These are phyloP conservation scores for Betta splendens DNA, from an alignment of 2,797 vertebrate genomes.

Conservation along the genomic window DNA sequence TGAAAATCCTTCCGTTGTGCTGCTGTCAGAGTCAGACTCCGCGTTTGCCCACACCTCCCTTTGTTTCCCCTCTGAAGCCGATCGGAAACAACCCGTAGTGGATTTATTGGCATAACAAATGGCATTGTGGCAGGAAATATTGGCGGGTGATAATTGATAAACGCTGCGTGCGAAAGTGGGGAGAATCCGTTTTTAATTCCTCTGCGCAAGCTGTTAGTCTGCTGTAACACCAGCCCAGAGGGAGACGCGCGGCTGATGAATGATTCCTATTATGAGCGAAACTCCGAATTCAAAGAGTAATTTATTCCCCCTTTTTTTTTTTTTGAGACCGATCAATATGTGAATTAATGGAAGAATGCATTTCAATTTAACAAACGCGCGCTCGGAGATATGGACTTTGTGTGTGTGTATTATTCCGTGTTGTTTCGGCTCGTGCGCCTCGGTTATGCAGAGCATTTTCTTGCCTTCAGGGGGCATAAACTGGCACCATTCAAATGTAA, in stretches of 20 bases:
- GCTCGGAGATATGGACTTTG: constrained; percentile 61
- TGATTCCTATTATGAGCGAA: constrained; percentile 74
- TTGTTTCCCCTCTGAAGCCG: constrained; percentile 34
- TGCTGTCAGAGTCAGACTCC: constrained; percentile 9
- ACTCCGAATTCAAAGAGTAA: constrained; percentile 71
- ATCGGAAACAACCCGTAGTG: constrained; percentile 43
- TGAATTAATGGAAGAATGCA: constrained; percentile 78
- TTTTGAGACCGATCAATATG: constrained; percentile 74
- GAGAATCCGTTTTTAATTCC: constrained; percentile 70
- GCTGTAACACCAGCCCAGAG: constrained; percentile 53
- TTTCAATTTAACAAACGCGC: constrained; percentile 76
- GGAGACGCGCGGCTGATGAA: constrained; percentile 70
- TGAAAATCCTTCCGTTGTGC: constrained; percentile 31
- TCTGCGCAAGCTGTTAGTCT: constrained; percentile 53
- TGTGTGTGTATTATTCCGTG: constrained; percentile 47
- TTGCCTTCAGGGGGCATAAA: constrained; percentile 58
- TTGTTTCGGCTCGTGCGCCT: constrained; percentile 56
- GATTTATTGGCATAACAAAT: constrained; percentile 67
- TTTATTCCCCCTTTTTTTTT: constrained; percentile 64
- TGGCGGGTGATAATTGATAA: constrained; percentile 78
- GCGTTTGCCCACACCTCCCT: constrained; percentile 22
- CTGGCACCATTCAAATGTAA: constrained; percentile 69
- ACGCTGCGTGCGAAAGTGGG: constrained; percentile 57
- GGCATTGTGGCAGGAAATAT: constrained; percentile 60
- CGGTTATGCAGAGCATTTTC: constrained; percentile 53